Conservation (phyloP, 2,113 vertebrate genomes). For the Gopherus flavomarginatus region DNA sequence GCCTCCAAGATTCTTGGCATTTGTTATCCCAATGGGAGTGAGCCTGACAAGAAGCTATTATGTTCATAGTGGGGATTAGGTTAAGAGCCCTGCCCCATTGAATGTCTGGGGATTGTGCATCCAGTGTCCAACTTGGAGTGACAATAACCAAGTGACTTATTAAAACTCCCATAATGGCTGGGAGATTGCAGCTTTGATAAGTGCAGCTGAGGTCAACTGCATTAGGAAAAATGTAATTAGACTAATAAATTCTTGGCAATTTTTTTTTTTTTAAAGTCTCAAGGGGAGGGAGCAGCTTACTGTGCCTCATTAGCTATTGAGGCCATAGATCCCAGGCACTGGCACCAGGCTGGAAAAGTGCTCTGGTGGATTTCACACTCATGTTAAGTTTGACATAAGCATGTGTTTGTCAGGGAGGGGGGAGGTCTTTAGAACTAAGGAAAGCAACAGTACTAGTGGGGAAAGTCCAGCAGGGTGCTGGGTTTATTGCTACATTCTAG, state of each 20-base stretch:
- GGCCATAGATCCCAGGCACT: accelerated
- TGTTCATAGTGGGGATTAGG: no score
- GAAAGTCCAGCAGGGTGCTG: neutral
- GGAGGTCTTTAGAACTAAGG: neutral
- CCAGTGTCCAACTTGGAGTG: neutral
- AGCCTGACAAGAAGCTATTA: no score
- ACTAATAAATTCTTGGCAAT: constrained; percentile 67
- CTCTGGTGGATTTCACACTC: neutral
- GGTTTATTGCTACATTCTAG: neutral
- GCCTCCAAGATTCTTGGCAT: neutral
- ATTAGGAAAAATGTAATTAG: constrained; percentile 76
- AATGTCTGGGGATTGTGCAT: neutral
- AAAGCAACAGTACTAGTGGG: neutral
- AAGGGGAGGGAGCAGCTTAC: neutral
- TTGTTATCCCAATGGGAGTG: neutral
- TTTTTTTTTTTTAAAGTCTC: neutral
- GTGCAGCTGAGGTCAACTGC: constrained; percentile 45
- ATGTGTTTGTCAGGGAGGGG: neutral
- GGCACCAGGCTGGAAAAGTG: neutral
- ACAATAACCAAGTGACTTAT: constrained; percentile 51
- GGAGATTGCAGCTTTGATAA: constrained; percentile 59
- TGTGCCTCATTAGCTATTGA: neutral
- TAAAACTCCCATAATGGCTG: constrained; percentile 50
- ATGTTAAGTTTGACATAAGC: neutral
- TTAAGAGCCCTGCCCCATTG: neutral